Conservation (phyloP, 2,888 invertebrate species). For the Macropis europaea region DNA sequence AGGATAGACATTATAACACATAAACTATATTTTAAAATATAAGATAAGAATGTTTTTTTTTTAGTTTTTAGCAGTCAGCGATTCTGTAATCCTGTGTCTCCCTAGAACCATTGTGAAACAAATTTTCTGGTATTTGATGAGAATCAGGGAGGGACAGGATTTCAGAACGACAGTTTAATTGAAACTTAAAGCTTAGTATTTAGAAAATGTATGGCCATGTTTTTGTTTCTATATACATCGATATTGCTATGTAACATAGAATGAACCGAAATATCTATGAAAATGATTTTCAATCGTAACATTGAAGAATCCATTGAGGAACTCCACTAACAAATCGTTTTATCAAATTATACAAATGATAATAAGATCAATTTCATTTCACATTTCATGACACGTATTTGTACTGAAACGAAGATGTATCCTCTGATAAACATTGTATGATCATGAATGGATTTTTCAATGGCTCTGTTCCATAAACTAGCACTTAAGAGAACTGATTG, state of each 20-base stretch:
- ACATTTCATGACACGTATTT: background rate
- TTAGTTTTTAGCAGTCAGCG: conserved; percentile 18
- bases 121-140: background rate
- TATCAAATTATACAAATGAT: conserved; percentile 2
- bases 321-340: background rate
- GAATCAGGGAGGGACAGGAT: conserved; percentile 22
- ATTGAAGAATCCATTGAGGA: conserved; percentile 32
- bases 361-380: background rate
- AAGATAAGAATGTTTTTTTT: conserved; percentile 63
- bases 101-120: background rate
- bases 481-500: conserved; percentile 31
- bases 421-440: background rate
- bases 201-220: conserved; percentile 41
- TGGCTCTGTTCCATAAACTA: conserved; percentile 15
- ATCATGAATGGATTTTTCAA: conserved; percentile 30
- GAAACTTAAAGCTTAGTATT: conserved; percentile 40
- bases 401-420: background rate
- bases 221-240: conserved; percentile 43
- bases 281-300: conserved; percentile 10
- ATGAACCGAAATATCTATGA: conserved; percentile 30
- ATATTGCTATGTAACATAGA: conserved; percentile 36
- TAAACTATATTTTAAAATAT: conserved; percentile 75
- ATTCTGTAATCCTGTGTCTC: conserved; percentile 37
- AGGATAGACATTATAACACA: conserved; percentile 78
- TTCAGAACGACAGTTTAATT: conserved; percentile 35